These are phyloP conservation scores for Oophaga pumilio DNA, from an alignment of 2,113 vertebrate genomes.

Conservation along the genomic window DNA sequence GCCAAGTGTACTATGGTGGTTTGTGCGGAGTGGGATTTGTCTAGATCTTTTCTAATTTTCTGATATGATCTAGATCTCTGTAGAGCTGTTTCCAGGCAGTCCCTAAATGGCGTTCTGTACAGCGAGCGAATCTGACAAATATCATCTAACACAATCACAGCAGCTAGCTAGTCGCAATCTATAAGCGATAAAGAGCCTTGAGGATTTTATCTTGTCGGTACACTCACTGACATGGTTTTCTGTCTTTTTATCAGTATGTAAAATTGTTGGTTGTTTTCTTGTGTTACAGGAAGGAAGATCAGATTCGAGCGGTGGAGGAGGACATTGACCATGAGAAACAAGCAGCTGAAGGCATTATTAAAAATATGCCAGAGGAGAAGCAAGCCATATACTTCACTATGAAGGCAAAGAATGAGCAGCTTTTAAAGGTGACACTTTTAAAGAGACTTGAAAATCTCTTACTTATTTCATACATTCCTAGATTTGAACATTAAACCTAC, in stretches of 20 bases:
- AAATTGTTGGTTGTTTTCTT: constrained; percentile 24
- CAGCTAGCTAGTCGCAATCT: background rate
- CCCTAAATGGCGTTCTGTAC: background rate
- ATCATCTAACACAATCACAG: background rate
- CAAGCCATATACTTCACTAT: constrained; percentile 86
- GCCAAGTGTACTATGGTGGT: background rate
- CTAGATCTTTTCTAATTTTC: background rate
- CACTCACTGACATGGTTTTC: background rate
- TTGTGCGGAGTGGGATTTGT: background rate
- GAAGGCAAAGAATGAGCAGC: constrained; percentile 85
- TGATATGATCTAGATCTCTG: background rate
- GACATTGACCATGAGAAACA: constrained; percentile 82
- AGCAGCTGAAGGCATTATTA: constrained; percentile 85
- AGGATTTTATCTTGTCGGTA: background rate
- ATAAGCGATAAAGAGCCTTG: background rate
- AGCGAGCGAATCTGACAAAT: background rate
- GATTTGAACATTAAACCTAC: too few species aligned
- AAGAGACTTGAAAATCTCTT: background rate
- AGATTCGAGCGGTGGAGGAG: constrained; percentile 81
- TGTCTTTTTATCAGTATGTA: constrained; percentile 42
- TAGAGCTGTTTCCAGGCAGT: background rate
- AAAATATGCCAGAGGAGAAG: constrained; percentile 83
- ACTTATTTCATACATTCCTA: background rate
- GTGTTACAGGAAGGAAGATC: constrained; percentile 85
- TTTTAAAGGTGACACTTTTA: constrained; percentile 66